Percentiles rank a stretch among this genome's conserved stretches.
phyloP scores from a whole-genome alignment of 2,113 vertebrate species.

The Oxyura jamaicensis region DNA sequence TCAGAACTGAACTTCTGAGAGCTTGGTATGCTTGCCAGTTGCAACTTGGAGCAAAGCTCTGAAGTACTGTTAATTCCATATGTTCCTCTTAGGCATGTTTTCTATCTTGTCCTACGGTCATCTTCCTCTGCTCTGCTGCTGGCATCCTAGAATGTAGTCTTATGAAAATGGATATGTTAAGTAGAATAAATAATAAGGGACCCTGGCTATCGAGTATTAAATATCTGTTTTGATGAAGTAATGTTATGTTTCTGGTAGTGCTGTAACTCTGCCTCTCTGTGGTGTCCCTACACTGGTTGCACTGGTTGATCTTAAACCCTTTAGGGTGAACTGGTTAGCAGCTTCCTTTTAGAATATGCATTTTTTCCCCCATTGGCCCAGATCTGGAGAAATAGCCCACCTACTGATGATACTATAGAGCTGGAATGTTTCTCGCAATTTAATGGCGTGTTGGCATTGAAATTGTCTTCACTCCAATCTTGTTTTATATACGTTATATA shows the following conservation, averaged over 20 bases:
- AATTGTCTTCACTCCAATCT: constrained; percentile 16
- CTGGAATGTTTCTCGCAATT: background rate
- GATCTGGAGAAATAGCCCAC: constrained; percentile 27
- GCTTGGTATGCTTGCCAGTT: background rate
- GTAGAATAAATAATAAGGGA: background rate
- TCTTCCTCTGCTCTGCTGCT: background rate
- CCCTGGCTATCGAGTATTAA: background rate
- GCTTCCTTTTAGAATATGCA: background rate
- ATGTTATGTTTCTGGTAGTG: background rate
- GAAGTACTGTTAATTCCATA: background rate
- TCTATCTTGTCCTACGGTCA: background rate
- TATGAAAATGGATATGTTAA: background rate
- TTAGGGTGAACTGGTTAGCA: background rate
- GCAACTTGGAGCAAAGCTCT: background rate
- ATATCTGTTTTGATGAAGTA: background rate
- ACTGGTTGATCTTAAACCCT: background rate
- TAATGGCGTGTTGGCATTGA: constrained; percentile 1
- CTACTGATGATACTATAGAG: background rate
- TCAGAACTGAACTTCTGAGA: background rate
- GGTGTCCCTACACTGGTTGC: background rate
- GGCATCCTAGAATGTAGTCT: background rate
- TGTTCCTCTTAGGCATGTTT: background rate
- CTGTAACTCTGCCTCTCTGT: background rate
- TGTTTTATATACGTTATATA: background rate
- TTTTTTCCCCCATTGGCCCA: background rate